Evolutionary conservation across 2,888 invertebrate species (phyloP).

Genomic region (Halocaridina rubra): DNA sequence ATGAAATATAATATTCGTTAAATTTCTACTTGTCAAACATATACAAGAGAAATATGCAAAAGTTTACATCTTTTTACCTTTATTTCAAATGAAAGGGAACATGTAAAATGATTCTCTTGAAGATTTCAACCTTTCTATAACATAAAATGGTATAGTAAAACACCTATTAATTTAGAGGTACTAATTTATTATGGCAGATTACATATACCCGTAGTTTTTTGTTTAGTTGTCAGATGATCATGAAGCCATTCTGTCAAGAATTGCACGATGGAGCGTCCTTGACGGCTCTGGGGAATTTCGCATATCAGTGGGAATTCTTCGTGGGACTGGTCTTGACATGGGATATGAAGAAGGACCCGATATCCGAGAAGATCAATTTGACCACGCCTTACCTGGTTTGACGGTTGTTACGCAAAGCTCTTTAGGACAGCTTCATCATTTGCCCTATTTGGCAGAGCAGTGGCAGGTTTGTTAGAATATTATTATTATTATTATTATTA

Average conservation of each 20-base stretch:
- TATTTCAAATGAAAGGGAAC: too few species aligned
- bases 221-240: conserved; percentile 52
- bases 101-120: too few species aligned
- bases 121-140: too few species aligned
- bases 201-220: too few species aligned
- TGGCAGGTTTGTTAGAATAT: conserved; percentile 16
- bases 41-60: too few species aligned
- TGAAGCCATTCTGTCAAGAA: conserved; percentile 20
- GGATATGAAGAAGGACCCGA: not conserved
- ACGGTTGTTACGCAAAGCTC: conserved; percentile 48
- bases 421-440: conserved; percentile 2
- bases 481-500: too few species aligned
- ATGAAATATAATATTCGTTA: too few species aligned
- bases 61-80: too few species aligned
- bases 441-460: conserved; percentile 12
- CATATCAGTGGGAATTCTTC: conserved; percentile 18
- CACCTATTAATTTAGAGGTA: too few species aligned
- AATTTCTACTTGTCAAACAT: too few species aligned
- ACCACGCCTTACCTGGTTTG: not conserved
- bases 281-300: conserved; percentile 44
- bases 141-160: too few species aligned
- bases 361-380: not conserved
- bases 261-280: conserved; percentile 47
- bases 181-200: too few species aligned
- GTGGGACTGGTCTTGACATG: not conserved